A percentile compares a stretch with the other conserved stretches of the same genome.
Conservation (phyloP, 2,113 vertebrate species). For the Bos indicus region DNA sequence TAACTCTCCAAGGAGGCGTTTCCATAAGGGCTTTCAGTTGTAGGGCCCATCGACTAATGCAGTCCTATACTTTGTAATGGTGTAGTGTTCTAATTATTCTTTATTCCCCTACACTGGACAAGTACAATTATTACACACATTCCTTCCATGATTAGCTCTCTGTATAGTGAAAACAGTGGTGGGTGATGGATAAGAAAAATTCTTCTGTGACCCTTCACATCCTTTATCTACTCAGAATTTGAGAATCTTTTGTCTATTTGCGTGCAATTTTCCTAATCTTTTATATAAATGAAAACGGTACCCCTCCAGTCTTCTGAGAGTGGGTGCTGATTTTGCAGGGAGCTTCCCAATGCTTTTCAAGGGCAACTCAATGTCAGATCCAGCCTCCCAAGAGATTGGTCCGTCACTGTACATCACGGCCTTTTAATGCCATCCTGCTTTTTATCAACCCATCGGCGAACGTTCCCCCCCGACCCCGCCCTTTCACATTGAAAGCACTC, state of each 20-base stretch:
- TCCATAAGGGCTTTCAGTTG: background rate
- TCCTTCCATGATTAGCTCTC: background rate
- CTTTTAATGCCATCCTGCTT: background rate
- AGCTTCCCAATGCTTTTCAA: background rate
- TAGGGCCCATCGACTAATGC: background rate
- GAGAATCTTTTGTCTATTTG: background rate
- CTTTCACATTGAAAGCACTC: slow-evolving; percentile 58
- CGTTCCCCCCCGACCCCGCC: background rate
- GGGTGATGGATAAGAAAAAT: background rate
- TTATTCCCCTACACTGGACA: background rate
- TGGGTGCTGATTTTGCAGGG: background rate
- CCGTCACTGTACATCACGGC: background rate
- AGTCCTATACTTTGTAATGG: background rate
- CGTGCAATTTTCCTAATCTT: background rate
- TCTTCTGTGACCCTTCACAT: background rate
- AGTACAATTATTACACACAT: background rate
- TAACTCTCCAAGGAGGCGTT: background rate
- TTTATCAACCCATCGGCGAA: slow-evolving; percentile 43
- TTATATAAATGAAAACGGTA: background rate
- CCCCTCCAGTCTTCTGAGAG: background rate
- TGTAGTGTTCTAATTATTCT: background rate
- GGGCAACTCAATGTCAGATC: background rate
- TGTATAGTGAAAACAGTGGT: background rate
- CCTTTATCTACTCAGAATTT: background rate
- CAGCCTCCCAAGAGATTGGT: background rate